Base-by-base conservation (phyloP, 1,140 invertebrate species). In the Hormaphis cornu region DNA sequence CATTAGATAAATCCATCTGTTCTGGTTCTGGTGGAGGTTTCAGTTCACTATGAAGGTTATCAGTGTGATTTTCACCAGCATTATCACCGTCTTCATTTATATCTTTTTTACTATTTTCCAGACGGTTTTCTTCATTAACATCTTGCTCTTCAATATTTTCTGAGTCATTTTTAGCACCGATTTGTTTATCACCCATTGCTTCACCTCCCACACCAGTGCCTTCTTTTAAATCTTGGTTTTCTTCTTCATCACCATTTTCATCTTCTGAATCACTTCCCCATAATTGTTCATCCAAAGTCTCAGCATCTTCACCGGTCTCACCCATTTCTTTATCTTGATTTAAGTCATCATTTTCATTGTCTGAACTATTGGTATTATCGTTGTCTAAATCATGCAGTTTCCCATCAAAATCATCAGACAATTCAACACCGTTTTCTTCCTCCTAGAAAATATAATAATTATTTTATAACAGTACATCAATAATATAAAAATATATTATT, bases 301-400 rank as follows among this genome's bases (percentile, higher is more conserved):
- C 91, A 30, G 86, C 86, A 9, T 84, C 87, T 71, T 89, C 85
- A 74, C 89, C 90, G 7, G 89, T 89, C 70, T 97, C 90, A n/a
- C 91, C 94, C 91, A 97, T 96, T 81, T 97, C 86, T 77, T 96
- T 95, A 71, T 97, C 93, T 1, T 87, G 79, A 72, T 96, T 87
- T 14, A 90, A 84, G 52, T 90, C 83, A 4, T 85, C 81, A 1
- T 86, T 81, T n/a, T 85, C 83, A 1, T 85, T 80, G 30, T 83
- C 81, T 48, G 76, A 75, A 66, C 88, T 83, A 14, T 85, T 83
- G 77, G 83, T 79, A 73, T 86, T 81, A 40, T 82, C 77, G 58
- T 86, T 81, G 18, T 94, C 89, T 20, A 90, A 77, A 79, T 96
- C 91, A 76, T 94, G 88, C 52, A 87, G 78, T 75, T 91, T 87